Conservation (phyloP, 2,888 invertebrate genomes). For the Nomada lathburiana region DNA sequence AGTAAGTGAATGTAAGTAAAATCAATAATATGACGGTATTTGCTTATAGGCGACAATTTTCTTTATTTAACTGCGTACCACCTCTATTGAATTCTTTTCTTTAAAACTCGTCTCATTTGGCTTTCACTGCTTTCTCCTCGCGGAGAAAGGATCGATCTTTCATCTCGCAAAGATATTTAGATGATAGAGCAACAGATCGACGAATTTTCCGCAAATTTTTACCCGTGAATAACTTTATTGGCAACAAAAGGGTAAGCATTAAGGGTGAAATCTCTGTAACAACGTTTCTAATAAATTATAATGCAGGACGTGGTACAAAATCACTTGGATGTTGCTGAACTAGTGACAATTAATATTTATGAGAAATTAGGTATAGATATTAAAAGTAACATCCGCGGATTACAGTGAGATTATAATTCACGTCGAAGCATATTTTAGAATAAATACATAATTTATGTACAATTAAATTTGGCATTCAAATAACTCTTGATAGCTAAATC, state of each 20-base stretch:
- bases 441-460: background rate
- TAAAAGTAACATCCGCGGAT: background rate
- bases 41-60: background rate
- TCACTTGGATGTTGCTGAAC: background rate
- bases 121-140: constrained; percentile 68
- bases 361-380: background rate
- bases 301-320: constrained; percentile 27
- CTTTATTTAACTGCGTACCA: background rate
- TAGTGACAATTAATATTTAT: background rate
- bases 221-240: background rate
- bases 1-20: background rate
- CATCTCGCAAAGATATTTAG: constrained; percentile 10
- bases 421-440: background rate
- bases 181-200: background rate
- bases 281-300: constrained; percentile 14
- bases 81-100: constrained; percentile 28
- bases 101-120: constrained; percentile 21
- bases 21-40: background rate
- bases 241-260: background rate
- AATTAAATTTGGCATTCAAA: background rate
- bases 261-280: background rate
- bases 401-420: background rate
- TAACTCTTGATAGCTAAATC: no score
- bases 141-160: constrained; percentile 51
- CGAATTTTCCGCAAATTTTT: background rate